Base-by-base conservation (phyloP, 2,888 invertebrate species). In the Seira musarum region DNA sequence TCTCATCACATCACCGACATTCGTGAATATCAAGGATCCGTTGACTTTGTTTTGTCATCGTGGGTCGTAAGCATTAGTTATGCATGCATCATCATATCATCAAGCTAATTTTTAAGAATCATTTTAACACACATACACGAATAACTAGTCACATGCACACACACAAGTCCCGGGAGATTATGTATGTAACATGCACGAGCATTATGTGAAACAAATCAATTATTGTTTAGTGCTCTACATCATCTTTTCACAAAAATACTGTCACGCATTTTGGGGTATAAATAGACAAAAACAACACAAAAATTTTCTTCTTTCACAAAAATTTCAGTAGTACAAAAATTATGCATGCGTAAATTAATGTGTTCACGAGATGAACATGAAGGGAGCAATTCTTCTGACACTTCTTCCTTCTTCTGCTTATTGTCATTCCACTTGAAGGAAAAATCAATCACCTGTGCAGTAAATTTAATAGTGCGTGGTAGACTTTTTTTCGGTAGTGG, bases 391-490 rank as follows among this genome's bases (percentile, higher is more conserved):
- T 15, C 19, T 63, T 8, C 22, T n/a, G 6, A 63, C 17, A 8
- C 17, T 8, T 21, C 24, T 25, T 63, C 24, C 24, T n/a, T 22
- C 19, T 63, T n/a, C 15, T 57, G 60, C 15, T 17, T 64, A 25
- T 64, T 6, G 15, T 21, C 17, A 22, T 25, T 24, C 64, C 15
- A 61, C 40, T 19, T 21, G 40, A 72, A 49, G n/a, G 17, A 60
- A 60, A 21, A 68, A 80, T 80, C 80, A 74, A 80, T 80, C 74
- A 80, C 80, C 80, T 74, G 80, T 74, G 74, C 65, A 69, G 53
- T 21, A 35, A 74, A 80, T 74, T 80, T 80, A 80, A 74, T 80
- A 80, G 80, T 80, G 80, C 80, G 73, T 80, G 74, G 74, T 80
- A 15, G 57, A 19, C 0, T 40, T 71, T 71, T 69, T 69, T 57